Conservation (phyloP, 2,888 invertebrate genomes). For the Oscheius onirici region DNA sequence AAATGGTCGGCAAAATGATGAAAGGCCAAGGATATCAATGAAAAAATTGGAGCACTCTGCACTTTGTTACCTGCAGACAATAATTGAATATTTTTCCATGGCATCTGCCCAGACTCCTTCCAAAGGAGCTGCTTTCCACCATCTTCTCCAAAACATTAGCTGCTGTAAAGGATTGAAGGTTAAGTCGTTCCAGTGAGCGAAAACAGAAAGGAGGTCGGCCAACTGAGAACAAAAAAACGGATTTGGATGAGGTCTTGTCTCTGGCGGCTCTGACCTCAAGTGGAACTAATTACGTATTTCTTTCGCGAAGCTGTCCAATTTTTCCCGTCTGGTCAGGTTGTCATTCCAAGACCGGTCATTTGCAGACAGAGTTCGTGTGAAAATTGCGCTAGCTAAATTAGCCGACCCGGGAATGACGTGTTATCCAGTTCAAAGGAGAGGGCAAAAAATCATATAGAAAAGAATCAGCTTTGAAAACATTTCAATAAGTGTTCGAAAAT, state of each 20-base stretch:
- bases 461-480: not conserved
- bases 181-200: conserved; percentile 3
- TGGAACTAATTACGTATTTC: conserved; percentile 9
- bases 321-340: conserved; percentile 16
- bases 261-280: not conserved
- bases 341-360: conserved; percentile 20
- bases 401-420: conserved; percentile 21
- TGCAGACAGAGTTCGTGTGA: conserved; percentile 25
- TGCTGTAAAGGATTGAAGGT: not conserved
- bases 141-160: not conserved
- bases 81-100: conserved; percentile 53
- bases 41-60: not conserved
- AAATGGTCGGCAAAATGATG: conserved; percentile 56
- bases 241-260: too few species aligned
- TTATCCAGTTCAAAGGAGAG: conserved; percentile 22
- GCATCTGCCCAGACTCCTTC: conserved; percentile 59
- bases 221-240: too few species aligned
- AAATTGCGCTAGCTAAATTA: conserved; percentile 27
- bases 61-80: conserved; percentile 55
- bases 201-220: conserved; percentile 22
- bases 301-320: conserved; percentile 1
- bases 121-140: conserved; percentile 48
- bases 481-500: not conserved
- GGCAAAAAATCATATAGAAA: not conserved
- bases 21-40: conserved; percentile 61